Conservation (phyloP, 2,797 vertebrate genomes). For the Sternarchorhynchus goeldii region DNA sequence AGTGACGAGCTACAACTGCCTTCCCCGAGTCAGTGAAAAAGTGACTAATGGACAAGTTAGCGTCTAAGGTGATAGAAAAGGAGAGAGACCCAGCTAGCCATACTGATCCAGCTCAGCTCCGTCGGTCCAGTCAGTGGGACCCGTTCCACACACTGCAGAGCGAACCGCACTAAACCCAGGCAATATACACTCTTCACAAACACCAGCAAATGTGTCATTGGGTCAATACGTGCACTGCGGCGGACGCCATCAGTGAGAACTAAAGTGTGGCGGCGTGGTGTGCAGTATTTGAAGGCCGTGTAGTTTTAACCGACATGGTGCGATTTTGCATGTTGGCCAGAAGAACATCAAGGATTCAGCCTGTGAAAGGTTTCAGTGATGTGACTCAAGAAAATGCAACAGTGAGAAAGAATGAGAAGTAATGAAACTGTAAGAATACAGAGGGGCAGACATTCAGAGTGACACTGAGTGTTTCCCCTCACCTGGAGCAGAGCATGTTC, state of each 20-base stretch:
- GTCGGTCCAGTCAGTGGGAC: not conserved
- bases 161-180: not conserved
- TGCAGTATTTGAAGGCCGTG: too few relatives aligned
- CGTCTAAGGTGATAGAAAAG: not conserved
- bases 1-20: not conserved
- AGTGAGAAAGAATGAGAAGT: not conserved
- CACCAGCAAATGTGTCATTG: too few relatives aligned
- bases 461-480: too few relatives aligned
- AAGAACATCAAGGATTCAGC: too few relatives aligned
- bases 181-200: not conserved
- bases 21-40: conserved; percentile 5
- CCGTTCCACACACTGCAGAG: not conserved
- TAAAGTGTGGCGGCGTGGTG: too few relatives aligned
- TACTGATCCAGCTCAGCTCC: not conserved
- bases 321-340: too few relatives aligned
- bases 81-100: not conserved
- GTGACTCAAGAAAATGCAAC: not conserved
- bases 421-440: not conserved
- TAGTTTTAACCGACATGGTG: too few relatives aligned
- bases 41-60: not conserved
- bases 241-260: too few relatives aligned
- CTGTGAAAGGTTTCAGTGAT: too few relatives aligned
- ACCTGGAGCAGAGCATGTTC: not conserved
- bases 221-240: too few relatives aligned
- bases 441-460: not conserved